Evolutionary conservation across 2,888 invertebrate genomes (phyloP).

Genomic region (Lasius platythorax): DNA sequence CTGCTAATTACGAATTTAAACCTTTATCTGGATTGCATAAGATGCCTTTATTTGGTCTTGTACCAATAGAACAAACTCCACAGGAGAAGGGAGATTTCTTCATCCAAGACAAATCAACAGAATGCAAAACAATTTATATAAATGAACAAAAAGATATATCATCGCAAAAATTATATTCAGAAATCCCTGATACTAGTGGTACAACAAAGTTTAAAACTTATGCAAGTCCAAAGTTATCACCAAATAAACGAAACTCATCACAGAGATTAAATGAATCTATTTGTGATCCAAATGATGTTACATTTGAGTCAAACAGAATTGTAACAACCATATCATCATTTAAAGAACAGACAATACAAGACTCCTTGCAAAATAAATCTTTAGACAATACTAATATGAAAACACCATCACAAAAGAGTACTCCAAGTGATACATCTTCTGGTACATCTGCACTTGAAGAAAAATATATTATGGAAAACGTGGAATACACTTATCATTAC

Average conservation of each 20-base stretch:
- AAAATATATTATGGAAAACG: conserved; percentile 46
- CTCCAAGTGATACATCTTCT: not conserved
- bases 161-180: not conserved
- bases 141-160: not conserved
- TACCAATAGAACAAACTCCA: conserved; percentile 41
- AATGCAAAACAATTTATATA: not conserved
- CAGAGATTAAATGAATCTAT: not conserved
- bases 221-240: not conserved
- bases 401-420: conserved; percentile 3
- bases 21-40: conserved; percentile 84
- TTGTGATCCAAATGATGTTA: not conserved
- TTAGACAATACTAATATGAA: not conserved
- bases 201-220: not conserved
- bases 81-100: conserved; percentile 11
- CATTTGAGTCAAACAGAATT: conserved; percentile 49
- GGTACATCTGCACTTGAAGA: too few relatives aligned
- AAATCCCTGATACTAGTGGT: not conserved
- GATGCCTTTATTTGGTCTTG: conserved; percentile 75
- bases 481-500: conserved; percentile 84
- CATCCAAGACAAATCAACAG: not conserved
- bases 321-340: conserved; percentile 54
- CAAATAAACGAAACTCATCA: not conserved
- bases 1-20: conserved; percentile 87
- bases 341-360: conserved; percentile 43
- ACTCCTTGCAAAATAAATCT: not conserved